phyloP scores from a whole-genome alignment of 2,888 invertebrate genomes.

The Sturmia bella region DNA sequence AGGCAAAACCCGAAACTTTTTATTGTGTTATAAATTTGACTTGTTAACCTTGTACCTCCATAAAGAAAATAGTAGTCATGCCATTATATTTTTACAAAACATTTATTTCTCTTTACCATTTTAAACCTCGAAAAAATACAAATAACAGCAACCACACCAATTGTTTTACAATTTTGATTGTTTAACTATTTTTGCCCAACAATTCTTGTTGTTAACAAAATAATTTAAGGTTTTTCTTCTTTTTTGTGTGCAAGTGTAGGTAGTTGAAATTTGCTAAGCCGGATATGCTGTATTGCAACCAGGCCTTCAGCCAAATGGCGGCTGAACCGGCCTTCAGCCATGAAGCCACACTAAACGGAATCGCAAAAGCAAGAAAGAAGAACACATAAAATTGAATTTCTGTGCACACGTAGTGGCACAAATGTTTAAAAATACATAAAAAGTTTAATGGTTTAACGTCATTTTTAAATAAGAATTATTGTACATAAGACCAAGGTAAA shows the following conservation, averaged over 20 bases:
- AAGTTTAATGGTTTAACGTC: slow-evolving; percentile 42
- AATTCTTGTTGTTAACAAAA: slow-evolving; percentile 13
- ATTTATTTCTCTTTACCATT: slow-evolving; percentile 2
- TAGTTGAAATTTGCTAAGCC: slow-evolving; percentile 30
- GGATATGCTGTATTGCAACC: slow-evolving; percentile 57
- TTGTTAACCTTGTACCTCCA: slow-evolving; percentile 49
- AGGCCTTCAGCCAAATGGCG: slow-evolving; percentile 60
- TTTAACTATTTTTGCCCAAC: slow-evolving; percentile 28
- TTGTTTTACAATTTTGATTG: slow-evolving; percentile 55
- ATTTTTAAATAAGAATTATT: slow-evolving; percentile 36
- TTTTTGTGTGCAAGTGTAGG: slow-evolving; percentile 22
- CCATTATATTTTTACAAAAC: slow-evolving; percentile 1
- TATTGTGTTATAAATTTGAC: slow-evolving; percentile 24
- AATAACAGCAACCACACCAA: slow-evolving; percentile 13
- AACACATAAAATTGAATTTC: neutral
- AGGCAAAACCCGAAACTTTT: slow-evolving; percentile 3
- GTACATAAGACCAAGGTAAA: slow-evolving; percentile 3
- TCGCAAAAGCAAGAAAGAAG: neutral
- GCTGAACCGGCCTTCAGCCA: slow-evolving; percentile 63
- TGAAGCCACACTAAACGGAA: slow-evolving; percentile 53
- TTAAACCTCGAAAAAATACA: neutral
- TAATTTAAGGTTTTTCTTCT: slow-evolving; percentile 1
- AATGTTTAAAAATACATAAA: slow-evolving; percentile 24
- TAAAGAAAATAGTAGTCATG: slow-evolving; percentile 4
- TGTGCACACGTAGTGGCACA: neutral